Percentiles rank a stretch among this genome's conserved stretches.
Conservation (phyloP, 2,888 invertebrate species). For the Cephus pulcher region DNA sequence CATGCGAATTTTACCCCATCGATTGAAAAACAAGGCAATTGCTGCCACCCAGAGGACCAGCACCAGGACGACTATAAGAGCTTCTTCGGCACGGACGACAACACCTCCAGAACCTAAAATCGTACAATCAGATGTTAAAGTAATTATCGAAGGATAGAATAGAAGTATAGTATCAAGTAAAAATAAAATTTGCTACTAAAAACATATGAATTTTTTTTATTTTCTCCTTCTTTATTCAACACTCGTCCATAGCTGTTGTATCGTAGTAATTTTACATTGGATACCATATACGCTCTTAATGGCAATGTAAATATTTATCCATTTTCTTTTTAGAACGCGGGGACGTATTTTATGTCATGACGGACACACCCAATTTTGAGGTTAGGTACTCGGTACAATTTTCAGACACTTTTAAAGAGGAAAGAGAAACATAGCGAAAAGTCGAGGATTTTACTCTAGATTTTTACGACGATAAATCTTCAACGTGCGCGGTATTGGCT, state of each 20-base stretch:
- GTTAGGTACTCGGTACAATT: background rate
- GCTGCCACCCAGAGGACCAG: conserved; percentile 88
- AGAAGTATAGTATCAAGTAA: background rate
- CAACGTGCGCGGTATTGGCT: background rate
- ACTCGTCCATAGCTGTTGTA: background rate
- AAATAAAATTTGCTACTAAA: background rate
- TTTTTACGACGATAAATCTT: background rate
- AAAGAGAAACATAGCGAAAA: background rate
- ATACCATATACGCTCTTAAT: background rate
- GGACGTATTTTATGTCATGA: background rate
- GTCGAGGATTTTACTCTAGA: background rate
- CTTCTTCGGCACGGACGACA: conserved; percentile 86
- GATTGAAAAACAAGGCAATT: conserved; percentile 89
- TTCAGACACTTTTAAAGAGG: background rate
- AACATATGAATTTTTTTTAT: background rate
- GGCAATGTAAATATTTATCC: background rate
- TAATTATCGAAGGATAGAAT: no score
- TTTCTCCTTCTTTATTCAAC: background rate
- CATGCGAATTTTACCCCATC: conserved; percentile 94
- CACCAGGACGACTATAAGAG: conserved; percentile 85
- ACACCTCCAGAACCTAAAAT: conserved; percentile 68
- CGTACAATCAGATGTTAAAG: background rate
- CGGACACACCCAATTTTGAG: background rate
- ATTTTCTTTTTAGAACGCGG: background rate
- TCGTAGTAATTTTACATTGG: background rate